Conservation (phyloP, 2,888 invertebrate species). For the Limnephilus marmoratus region DNA sequence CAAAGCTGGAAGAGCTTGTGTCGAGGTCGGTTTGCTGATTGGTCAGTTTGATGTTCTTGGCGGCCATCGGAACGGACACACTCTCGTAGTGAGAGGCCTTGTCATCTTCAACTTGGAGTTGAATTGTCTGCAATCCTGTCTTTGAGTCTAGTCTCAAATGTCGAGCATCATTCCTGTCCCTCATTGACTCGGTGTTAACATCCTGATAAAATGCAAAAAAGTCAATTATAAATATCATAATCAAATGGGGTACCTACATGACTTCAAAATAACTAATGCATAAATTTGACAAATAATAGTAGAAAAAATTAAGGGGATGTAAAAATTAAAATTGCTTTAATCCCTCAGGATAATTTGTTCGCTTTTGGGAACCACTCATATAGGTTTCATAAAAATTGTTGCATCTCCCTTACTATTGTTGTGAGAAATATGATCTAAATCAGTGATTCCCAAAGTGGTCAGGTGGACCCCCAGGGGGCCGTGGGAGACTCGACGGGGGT, state of each 20-base stretch:
- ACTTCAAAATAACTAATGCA: too few relatives aligned
- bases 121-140: slow-evolving; percentile 35
- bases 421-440: too few relatives aligned
- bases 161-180: not conserved
- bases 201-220: not conserved
- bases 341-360: too few relatives aligned
- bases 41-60: slow-evolving; percentile 42
- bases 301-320: not conserved
- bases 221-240: not conserved
- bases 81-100: slow-evolving; percentile 22
- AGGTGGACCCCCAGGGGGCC: too few relatives aligned
- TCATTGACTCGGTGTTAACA: slow-evolving; percentile 23
- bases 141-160: not conserved
- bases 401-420: too few relatives aligned
- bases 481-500: too few relatives aligned
- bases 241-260: too few relatives aligned
- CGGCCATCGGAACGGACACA: slow-evolving; percentile 39
- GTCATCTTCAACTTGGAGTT: slow-evolving; percentile 11
- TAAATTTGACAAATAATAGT: not conserved
- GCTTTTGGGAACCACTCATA: too few relatives aligned
- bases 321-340: not conserved
- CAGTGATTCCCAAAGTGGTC: too few relatives aligned
- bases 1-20: not conserved
- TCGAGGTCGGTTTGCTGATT: not conserved
- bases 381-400: too few relatives aligned